phyloP scores from a whole-genome alignment of 2,113 vertebrate species.

The Peromyscus leucopus region DNA sequence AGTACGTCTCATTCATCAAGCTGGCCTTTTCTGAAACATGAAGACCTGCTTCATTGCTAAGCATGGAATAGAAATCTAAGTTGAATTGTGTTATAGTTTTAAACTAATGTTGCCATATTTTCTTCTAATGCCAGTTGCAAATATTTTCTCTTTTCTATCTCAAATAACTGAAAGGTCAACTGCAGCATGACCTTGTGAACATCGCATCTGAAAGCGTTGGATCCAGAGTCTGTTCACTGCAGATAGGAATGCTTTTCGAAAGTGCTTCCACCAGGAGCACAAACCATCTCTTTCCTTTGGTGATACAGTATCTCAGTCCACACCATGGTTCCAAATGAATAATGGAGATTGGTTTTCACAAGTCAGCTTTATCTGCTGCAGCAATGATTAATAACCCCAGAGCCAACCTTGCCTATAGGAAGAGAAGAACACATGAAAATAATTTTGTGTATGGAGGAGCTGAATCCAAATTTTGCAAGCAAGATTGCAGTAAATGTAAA shows the following conservation, averaged over 20 bases:
- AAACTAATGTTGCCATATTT: neutral
- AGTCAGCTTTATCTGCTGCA: conserved; percentile 55
- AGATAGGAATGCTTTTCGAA: neutral
- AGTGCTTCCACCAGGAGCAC: neutral
- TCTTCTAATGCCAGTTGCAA: neutral
- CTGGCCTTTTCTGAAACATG: neutral
- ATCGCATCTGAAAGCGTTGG: neutral
- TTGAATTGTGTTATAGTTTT: neutral
- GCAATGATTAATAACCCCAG: conserved; percentile 57
- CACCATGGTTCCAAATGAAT: conserved; percentile 59
- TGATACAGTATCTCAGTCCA: conserved; percentile 58
- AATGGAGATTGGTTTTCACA: conserved; percentile 50
- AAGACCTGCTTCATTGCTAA: neutral
- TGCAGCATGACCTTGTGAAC: neutral
- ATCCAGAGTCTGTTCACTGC: neutral
- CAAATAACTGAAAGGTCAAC: neutral
- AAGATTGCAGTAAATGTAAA: conserved; percentile 14
- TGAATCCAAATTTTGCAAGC: conserved; percentile 52
- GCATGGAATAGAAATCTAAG: neutral
- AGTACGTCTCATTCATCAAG: neutral
- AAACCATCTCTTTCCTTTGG: conserved; percentile 41
- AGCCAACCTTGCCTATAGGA: conserved; percentile 43
- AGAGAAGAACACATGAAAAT: conserved; percentile 42
- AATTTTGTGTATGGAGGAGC: conserved; percentile 25
- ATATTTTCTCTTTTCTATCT: neutral